A percentile compares a stretch with the other conserved stretches of the same genome.
phyloP scores from a whole-genome alignment of 2,113 vertebrate species.

The Salvelinus sp. region DNA sequence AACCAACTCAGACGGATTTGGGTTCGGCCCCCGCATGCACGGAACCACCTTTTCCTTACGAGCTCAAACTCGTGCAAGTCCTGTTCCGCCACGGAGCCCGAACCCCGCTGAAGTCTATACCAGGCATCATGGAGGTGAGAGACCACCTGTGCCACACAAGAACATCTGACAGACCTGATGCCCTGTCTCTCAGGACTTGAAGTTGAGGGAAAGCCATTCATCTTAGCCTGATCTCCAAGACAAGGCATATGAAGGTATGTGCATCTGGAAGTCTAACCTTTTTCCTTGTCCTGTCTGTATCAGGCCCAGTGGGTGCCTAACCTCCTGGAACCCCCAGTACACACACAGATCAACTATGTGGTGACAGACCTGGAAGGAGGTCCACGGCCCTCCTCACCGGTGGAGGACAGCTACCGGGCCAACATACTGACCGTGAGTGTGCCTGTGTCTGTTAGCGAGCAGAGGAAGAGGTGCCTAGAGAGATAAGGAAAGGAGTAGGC shows the following conservation, averaged over 20 bases:
- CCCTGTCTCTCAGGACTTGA: too few species aligned
- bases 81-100: conserved; percentile 88
- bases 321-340: conserved; percentile 80
- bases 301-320: conserved; percentile 84
- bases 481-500: not conserved
- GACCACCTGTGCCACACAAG: not conserved
- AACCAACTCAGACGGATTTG: conserved; percentile 13
- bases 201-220: not conserved
- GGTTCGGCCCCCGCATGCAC: not conserved
- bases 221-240: not conserved
- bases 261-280: too few species aligned
- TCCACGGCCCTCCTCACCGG: conserved; percentile 75
- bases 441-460: conserved; percentile 15
- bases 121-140: conserved; percentile 77
- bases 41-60: conserved; percentile 41
- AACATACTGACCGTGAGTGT: conserved; percentile 67
- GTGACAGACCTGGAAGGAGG: conserved; percentile 86
- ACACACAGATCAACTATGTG: conserved; percentile 80
- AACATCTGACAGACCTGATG: not conserved
- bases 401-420: conserved; percentile 77
- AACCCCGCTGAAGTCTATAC: conserved; percentile 85
- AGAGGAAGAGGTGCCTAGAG: not conserved
- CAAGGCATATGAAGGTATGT: not conserved
- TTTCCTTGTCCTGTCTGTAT: not conserved
- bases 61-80: conserved; percentile 85